Evolutionary conservation across 2,888 invertebrate species (phyloP), one percentile per base, ranked within the genome.

Genomic region (Ectropis crepuscularia): DNA sequence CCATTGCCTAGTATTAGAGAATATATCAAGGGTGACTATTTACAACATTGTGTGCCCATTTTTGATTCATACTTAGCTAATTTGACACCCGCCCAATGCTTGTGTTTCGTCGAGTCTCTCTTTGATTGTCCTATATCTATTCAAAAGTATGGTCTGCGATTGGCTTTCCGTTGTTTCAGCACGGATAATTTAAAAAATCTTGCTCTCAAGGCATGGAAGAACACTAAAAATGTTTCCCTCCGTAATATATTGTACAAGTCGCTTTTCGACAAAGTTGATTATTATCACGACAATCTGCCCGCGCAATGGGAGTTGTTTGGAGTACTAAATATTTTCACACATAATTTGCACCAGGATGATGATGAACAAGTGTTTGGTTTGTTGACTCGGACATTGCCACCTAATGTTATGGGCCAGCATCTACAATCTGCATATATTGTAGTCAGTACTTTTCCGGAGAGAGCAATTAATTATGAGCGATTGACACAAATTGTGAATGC

Each of bases 21-120:
- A 63, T 87, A 83, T 63, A 65, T 86, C 9, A 80, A 74, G 65
- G 86, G 85, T 11, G 87, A 87, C 58, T 88, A 86, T 55, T 74
- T 86, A 0, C 76, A 68, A 12, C 78, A 62, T 54, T 82, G 84
- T 68, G 54, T 83, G 10, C 82, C 86, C 0, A 70, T 86, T 58
- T 83, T 87, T 47, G 68, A 79, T 61, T 74, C 75, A 10, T 86
- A 82, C 55, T 69, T 77, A 37, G 75, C 75, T n/a, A 79, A 81
- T 49, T 70, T 88, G 39, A 80, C 86, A 6, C 63, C 72, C 6
- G 70, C 75, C 2, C 61, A 62, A 11, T 78, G 77, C 41, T 69
- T 77, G 6, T 61, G 75, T 43, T 87, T 87, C 48, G 74, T 87
- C 2, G 73, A 77, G 61, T 62, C 75, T 10, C 58, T 83, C 42